Conservation (phyloP, 2,113 vertebrate species). For the Pundamilia nyererei region DNA sequence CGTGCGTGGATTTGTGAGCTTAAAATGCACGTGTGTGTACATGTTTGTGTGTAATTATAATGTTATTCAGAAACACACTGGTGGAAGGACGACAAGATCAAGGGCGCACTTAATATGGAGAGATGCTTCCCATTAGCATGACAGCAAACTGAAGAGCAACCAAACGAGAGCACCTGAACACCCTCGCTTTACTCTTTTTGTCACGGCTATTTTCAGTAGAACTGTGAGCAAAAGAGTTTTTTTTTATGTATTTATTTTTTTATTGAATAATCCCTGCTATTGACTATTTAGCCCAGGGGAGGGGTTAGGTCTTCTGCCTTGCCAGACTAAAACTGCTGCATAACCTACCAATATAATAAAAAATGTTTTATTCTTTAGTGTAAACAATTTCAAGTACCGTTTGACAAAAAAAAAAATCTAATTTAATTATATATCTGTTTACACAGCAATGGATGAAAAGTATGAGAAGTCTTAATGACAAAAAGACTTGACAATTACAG, state of each 20-base stretch:
- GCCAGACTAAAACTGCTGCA: background rate
- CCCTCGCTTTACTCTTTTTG: background rate
- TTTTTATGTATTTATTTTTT: background rate
- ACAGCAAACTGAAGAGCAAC: constrained; percentile 9
- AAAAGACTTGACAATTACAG: background rate
- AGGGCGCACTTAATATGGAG: constrained; percentile 62
- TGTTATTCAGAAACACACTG: constrained; percentile 46
- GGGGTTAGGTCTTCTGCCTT: background rate
- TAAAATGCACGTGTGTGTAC: background rate
- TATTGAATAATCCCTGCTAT: background rate
- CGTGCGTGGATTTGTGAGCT: background rate
- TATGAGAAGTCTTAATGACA: background rate
- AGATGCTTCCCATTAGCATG: constrained; percentile 35
- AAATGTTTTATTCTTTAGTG: background rate
- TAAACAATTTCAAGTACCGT: background rate
- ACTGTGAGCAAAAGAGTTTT: background rate
- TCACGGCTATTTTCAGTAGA: background rate
- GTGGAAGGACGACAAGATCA: constrained; percentile 46
- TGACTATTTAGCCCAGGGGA: background rate
- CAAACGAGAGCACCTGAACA: background rate
- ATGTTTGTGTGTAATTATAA: background rate
- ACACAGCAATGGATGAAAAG: background rate
- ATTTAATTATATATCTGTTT: background rate
- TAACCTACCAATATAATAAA: fast-evolving
- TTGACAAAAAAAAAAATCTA: background rate